These are phyloP conservation scores for Pterocles burchelli DNA, from an alignment of 2,113 vertebrate species.

Conservation along the genomic window DNA sequence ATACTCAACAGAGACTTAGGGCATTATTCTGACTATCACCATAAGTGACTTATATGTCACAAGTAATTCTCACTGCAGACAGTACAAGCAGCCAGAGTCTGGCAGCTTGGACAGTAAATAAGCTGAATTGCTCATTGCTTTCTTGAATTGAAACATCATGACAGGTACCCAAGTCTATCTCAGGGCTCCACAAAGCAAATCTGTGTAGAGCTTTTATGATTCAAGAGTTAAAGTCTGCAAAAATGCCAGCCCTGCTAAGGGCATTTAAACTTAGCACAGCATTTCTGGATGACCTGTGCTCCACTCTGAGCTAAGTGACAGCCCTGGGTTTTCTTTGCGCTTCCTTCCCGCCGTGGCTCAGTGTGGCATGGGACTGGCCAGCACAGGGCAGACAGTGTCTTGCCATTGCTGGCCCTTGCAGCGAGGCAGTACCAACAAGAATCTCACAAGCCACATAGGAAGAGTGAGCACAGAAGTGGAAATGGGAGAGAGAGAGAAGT, in stretches of 20 bases:
- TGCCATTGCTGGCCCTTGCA: neutral
- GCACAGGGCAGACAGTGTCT: neutral
- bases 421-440: neutral
- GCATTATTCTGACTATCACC: constrained; percentile 49
- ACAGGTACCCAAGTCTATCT: constrained; percentile 30
- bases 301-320: neutral
- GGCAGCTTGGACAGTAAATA: constrained; percentile 46
- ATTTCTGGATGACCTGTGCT: neutral
- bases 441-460: neutral
- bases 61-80: constrained; percentile 39
- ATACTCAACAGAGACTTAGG: neutral
- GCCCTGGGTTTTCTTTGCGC: neutral
- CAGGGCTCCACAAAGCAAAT: neutral
- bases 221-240: neutral
- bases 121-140: constrained; percentile 48
- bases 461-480: neutral
- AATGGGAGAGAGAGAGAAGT: neutral
- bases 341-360: neutral
- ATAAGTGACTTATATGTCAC: constrained; percentile 44
- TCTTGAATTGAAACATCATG: constrained; percentile 24
- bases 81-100: constrained; percentile 29
- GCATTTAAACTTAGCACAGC: neutral
- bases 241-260: neutral
- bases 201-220: neutral
- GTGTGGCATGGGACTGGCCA: neutral